Conservation (phyloP, 2,888 invertebrate genomes). For the Oligia strigilis region DNA sequence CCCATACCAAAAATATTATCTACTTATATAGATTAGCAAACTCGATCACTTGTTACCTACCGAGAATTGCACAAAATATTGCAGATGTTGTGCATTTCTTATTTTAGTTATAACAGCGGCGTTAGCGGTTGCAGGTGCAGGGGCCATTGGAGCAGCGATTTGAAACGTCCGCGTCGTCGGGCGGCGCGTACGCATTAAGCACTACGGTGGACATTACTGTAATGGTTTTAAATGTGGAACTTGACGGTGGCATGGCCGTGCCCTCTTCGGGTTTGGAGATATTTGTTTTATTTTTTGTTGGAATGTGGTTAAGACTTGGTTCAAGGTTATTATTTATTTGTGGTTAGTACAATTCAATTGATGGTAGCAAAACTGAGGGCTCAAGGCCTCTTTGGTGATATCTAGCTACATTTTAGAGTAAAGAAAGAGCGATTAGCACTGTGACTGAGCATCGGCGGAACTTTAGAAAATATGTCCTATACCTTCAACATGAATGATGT, state of each 20-base stretch:
- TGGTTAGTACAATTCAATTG: neutral
- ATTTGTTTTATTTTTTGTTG: neutral
- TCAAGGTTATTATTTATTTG: slow-evolving; percentile 23
- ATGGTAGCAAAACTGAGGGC: neutral
- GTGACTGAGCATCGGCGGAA: neutral
- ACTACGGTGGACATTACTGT: neutral
- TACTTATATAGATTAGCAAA: slow-evolving; percentile 49
- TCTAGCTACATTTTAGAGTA: no score
- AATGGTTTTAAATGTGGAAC: slow-evolving; percentile 1
- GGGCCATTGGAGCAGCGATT: slow-evolving; percentile 56
- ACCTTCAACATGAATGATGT: neutral
- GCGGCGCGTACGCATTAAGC: neutral
- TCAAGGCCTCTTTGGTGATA: no score
- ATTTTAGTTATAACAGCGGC: slow-evolving; percentile 41
- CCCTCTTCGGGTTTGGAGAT: neutral
- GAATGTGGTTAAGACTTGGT: neutral
- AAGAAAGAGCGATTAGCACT: no score
- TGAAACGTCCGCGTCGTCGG: neutral
- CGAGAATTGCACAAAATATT: slow-evolving; percentile 58
- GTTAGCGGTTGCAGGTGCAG: slow-evolving; percentile 50
- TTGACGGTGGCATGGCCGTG: neutral
- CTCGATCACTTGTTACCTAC: slow-evolving; percentile 34
- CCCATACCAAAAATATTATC: slow-evolving; percentile 44
- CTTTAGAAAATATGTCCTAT: neutral
- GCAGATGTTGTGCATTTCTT: slow-evolving; percentile 42